A percentile compares a stretch with the other conserved stretches of the same genome.
Evolutionary conservation across 1,140 invertebrate genomes (phyloP).

Genomic region (Homarus americanus): DNA sequence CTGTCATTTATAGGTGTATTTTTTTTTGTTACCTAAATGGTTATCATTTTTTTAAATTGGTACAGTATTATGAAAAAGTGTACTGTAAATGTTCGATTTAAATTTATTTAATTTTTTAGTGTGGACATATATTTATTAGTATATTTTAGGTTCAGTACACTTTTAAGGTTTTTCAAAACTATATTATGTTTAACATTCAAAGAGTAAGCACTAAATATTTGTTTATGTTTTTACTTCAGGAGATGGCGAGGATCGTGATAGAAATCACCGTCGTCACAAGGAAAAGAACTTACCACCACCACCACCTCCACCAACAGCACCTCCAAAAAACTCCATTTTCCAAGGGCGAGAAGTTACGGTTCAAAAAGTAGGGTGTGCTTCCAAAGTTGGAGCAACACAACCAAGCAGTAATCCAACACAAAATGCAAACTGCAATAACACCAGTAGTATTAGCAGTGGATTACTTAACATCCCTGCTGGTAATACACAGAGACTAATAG

Average conservation of each 20-base stretch:
- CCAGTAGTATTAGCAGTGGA: not conserved
- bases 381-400: slow-evolving; percentile 19
- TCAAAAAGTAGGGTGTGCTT: slow-evolving; percentile 39
- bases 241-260: slow-evolving; percentile 43
- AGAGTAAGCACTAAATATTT: too few relatives aligned
- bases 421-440: not conserved
- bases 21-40: too few relatives aligned
- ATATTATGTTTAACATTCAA: too few relatives aligned
- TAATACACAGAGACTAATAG: not conserved
- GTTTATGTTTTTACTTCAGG: not conserved
- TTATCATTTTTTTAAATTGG: too few relatives aligned
- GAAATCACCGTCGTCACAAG: slow-evolving; percentile 48
- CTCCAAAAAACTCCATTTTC: slow-evolving; percentile 61
- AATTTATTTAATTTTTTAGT: too few relatives aligned
- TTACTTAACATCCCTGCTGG: not conserved
- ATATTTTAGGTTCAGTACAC: too few relatives aligned
- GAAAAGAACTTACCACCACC: slow-evolving; percentile 51
- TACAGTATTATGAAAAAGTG: too few relatives aligned
- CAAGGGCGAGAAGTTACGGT: slow-evolving; percentile 52
- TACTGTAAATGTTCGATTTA: too few relatives aligned
- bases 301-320: slow-evolving; percentile 51
- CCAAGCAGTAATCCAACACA: not conserved
- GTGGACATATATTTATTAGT: too few relatives aligned
- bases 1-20: too few relatives aligned
- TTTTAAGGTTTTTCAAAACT: too few relatives aligned